Base-by-base conservation (phyloP, 1,140 invertebrate genomes). In the Bilobella aurantiaca region DNA sequence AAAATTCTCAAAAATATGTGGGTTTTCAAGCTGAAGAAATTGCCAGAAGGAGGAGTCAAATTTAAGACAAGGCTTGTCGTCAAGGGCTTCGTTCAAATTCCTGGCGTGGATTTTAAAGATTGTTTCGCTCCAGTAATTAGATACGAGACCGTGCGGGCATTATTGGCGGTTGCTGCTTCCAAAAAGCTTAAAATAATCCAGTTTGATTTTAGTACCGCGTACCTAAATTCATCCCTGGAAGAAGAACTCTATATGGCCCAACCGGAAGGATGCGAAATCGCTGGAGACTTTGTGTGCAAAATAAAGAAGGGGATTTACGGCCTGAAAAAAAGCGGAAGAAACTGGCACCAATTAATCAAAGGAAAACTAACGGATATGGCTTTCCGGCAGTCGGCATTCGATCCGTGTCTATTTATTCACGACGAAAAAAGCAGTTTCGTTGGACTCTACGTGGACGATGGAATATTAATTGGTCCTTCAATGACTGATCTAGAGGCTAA, bases 51-150 rank as follows among this genome's bases (percentile, higher is more conserved):
- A 0, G 0, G 56, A 1, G 28, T 66, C 0, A 66, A 67, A 58
- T 74, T 42, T 42, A 75, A 75, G 63, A 74, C 76, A 0, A 46
- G 78, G 21, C 66, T 79, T 0, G 77, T 78, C 18, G 75, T 75
- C 1, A 73, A 72, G 64, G 78, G 78, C 0, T 79, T 74, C 67
- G 65, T 46, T 2, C 78, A 80, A 63, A 64, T 62, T 5, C 56
- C 72, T 60, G 78, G 77, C 31, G 64, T 78, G 3, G 77, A 79
- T 58, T 79, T 75, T 61, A 23, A 72, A 28, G 77, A 80, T 69
- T 80, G 74, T 29, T 80, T 77, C 70, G 74, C 75, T 58, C 75
- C 78, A 23, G 78, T 78, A 1, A 73, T 74, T n/a, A 66, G 76
- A 25, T 71, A 73, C 63, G 70, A 72, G 30, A 63, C 71, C 12